A percentile compares a stretch with the other conserved stretches of the same genome.
These are phyloP conservation scores for Pteropus rufus DNA, from an alignment of 2,797 vertebrate species.

Conservation along the genomic window DNA sequence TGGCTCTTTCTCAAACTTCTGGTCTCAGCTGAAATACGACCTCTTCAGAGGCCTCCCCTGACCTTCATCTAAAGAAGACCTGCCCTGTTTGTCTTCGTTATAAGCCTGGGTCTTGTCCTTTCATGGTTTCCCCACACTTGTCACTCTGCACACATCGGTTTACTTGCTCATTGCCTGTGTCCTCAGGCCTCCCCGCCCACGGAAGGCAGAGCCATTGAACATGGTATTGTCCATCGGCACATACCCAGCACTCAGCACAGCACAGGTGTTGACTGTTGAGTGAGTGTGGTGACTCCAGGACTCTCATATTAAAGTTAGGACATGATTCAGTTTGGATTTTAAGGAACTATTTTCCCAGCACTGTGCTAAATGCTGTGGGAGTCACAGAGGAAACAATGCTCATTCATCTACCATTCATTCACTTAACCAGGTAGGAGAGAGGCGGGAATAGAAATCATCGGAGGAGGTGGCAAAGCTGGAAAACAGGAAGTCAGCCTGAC, in stretches of 20 bases:
- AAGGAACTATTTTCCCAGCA: background rate
- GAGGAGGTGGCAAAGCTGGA: background rate
- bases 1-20: background rate
- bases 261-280: background rate
- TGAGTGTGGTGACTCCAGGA: background rate
- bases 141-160: rapidly evolving
- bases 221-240: too few species aligned
- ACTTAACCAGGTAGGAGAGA: background rate
- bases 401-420: background rate
- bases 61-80: background rate
- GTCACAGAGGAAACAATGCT: background rate
- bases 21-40: background rate
- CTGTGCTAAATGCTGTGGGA: background rate
- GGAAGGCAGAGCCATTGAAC: background rate
- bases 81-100: background rate
- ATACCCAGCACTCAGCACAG: rapidly evolving
- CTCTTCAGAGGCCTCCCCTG: background rate
- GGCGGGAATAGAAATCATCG: background rate
- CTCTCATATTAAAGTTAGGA: background rate
- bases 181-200: background rate
- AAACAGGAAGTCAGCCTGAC: background rate
- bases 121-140: background rate
- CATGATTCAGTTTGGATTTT: background rate
- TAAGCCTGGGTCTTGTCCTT: background rate
- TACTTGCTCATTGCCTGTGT: background rate